Conservation (phyloP, 2,797 vertebrate species). For the Bradypus variegatus region DNA sequence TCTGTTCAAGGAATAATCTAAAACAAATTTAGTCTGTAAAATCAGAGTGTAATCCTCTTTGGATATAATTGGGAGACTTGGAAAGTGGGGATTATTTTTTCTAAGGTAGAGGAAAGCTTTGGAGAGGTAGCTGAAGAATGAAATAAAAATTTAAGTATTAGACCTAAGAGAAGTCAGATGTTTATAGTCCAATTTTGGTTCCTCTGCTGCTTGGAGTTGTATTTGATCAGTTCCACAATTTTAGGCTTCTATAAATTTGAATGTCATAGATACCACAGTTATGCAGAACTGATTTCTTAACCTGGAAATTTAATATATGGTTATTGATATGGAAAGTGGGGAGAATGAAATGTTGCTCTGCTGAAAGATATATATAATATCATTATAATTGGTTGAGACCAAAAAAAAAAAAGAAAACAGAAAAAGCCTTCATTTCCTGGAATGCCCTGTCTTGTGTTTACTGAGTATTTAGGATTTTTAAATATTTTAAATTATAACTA, state of each 20-base stretch:
- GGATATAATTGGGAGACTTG: neutral
- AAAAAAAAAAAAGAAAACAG: constrained; percentile 22
- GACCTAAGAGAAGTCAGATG: neutral
- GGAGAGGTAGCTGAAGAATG: neutral
- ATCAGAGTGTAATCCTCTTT: neutral
- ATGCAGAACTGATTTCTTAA: constrained; percentile 8
- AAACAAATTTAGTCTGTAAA: constrained; percentile 17
- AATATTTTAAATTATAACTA: constrained; percentile 3
- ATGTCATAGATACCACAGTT: constrained; percentile 1
- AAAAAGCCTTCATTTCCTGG: neutral
- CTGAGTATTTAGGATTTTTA: constrained; percentile 10
- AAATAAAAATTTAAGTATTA: constrained; percentile 5
- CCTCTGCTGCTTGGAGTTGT: neutral
- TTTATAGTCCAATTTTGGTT: neutral
- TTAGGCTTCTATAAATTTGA: neutral
- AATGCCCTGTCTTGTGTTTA: neutral
- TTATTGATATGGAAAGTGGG: neutral
- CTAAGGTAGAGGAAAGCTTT: constrained; percentile 5
- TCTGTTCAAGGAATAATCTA: neutral
- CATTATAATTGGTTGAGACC: neutral
- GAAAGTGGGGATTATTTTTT: neutral
- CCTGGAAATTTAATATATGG: neutral
- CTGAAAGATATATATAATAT: neutral
- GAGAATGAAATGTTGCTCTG: neutral
- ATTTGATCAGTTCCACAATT: neutral